Conservation (phyloP, 2,113 vertebrate genomes). For the Rhynchopsitta pachyrhyncha region DNA sequence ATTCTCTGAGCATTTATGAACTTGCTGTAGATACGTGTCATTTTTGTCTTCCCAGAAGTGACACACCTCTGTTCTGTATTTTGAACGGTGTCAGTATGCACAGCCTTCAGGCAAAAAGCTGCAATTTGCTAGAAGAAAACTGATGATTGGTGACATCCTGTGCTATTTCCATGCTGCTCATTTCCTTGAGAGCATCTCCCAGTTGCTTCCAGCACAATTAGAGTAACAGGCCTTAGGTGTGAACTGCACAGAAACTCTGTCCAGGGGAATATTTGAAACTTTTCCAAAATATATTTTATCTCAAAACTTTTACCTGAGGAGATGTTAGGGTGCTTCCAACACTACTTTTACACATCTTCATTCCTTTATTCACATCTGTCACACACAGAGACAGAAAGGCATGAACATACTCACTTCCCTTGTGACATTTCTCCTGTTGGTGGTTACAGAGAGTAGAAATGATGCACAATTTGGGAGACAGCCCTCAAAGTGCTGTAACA, state of each 20-base stretch:
- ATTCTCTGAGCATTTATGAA: neutral
- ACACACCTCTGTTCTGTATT: neutral
- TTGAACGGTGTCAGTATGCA: neutral
- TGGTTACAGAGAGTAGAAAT: neutral
- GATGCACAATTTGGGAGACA: neutral
- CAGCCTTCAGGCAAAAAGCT: neutral
- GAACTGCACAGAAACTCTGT: neutral
- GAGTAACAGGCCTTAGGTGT: neutral
- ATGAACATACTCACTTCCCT: rapidly evolving
- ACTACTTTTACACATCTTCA: neutral
- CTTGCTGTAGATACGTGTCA: neutral
- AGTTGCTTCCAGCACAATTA: neutral
- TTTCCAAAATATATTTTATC: neutral
- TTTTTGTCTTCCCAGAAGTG: neutral
- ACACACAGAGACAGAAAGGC: neutral
- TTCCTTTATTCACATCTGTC: neutral
- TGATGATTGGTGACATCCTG: neutral
- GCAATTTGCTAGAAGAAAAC: neutral
- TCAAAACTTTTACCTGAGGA: neutral
- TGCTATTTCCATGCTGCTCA: neutral
- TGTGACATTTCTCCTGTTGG: neutral
- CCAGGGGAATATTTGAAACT: neutral
- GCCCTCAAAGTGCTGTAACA: neutral
- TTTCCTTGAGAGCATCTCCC: neutral
- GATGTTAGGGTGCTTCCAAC: neutral